Conservation (phyloP, 2,113 vertebrate species). For the Callorhinus ursinus region DNA sequence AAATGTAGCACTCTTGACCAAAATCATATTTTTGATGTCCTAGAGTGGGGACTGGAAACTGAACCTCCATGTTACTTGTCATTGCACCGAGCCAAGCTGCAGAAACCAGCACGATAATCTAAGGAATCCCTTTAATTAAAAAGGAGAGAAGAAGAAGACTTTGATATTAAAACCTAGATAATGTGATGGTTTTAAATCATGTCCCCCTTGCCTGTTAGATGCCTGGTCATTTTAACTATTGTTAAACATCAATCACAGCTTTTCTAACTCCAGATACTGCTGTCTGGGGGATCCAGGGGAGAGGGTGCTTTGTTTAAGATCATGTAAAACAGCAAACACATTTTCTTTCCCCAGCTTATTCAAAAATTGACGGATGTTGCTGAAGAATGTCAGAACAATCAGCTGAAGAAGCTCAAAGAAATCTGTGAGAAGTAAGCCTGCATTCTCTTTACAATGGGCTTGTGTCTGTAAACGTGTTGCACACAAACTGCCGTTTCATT, state of each 20-base stretch:
- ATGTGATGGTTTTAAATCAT: neutral
- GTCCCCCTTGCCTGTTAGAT: neutral
- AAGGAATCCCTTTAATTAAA: neutral
- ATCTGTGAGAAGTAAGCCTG: slow-evolving; percentile 95
- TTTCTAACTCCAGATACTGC: neutral
- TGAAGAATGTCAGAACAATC: slow-evolving; percentile 95
- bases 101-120: neutral
- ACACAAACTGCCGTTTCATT: neutral
- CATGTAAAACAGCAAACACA: neutral
- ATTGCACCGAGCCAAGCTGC: neutral
- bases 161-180: neutral
- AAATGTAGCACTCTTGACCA: neutral
- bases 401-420: slow-evolving; percentile 96
- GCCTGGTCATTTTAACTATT: neutral
- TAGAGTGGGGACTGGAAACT: neutral
- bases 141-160: neutral
- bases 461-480: neutral
- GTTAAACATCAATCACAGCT: neutral
- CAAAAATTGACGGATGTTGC: slow-evolving; percentile 95
- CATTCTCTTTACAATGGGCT: neutral
- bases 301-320: neutral
- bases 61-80: neutral
- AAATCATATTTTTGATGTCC: neutral
- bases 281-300: neutral
- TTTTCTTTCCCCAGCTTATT: slow-evolving; percentile 89